Evolutionary conservation across 2,113 vertebrate genomes (phyloP), one percentile per base, ranked within the genome.

Genomic region (Cochlearius cochlearius): DNA sequence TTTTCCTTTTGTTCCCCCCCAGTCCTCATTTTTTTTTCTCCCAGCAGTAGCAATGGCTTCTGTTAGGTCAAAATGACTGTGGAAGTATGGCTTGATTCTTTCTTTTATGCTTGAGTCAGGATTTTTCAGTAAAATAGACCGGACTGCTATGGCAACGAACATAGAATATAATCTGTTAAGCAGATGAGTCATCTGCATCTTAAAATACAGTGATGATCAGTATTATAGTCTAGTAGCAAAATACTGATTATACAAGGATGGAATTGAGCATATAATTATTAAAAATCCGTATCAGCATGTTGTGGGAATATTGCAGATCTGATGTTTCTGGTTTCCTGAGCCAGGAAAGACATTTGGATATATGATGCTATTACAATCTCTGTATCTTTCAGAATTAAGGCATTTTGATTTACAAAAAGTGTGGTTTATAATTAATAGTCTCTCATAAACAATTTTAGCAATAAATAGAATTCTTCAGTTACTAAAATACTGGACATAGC

Each of bases 181-280:
- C 53, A 82, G 43, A 82, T 96, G 94, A 96, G 64, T 96, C 88
- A 96, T 96, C 36, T 88, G 45, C 60, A 64, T 94, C n/a, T 96
- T 95, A 78, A 96, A 95, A 87, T 94, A 83, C 53, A 60, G 68
- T 50, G 30, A 86, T 9, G 75, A 86, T 94, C 69, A 79, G 62
- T 89, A 36, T 92, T 82, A 64, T 38, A 89, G 58, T 50, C 53
- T 94, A 25, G 34, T 85, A 94, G 87, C 69, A 90, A 94, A 92
- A 89, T 58, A 81, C 47, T 85, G 30, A 86, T 86, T 82, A 64
- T 72, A 59, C 25, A 94, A 76, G 39, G 20, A 60, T 82, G 45
- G 53, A 95, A 90, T 75, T 53, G 38, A 94, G 30, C 60, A 66
- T 94, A 18, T 88, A 93, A 69, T 96, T 96, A 91, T 68, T 89